Evolutionary conservation across 2,113 vertebrate genomes (phyloP).

Genomic region (Cricetomys ansorgei): DNA sequence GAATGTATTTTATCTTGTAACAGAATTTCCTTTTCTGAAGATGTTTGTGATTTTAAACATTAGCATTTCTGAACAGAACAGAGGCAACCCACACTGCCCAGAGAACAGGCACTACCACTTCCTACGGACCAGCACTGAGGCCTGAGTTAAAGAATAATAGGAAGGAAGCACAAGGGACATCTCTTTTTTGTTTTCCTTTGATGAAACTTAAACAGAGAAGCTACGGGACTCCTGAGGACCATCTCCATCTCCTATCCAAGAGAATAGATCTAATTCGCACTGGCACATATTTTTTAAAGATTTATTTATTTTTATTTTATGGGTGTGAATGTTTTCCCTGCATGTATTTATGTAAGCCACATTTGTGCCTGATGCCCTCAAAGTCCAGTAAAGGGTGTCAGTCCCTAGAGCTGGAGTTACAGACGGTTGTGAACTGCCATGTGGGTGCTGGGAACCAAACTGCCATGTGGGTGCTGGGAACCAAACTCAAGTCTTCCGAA

Average conservation of each 20-base stretch:
- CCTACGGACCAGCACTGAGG: background rate
- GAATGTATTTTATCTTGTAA: constrained; percentile 56
- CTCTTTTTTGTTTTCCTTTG: background rate
- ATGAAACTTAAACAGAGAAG: background rate
- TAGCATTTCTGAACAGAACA: background rate
- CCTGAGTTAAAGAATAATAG: background rate
- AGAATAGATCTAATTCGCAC: background rate
- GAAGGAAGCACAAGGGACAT: rapidly evolving
- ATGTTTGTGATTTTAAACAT: constrained; percentile 46
- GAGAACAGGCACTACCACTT: background rate
- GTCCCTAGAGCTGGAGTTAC: background rate
- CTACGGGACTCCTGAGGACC: background rate
- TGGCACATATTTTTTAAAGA: background rate
- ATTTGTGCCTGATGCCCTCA: background rate
- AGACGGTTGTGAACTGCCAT: too few species aligned
- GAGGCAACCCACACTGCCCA: background rate
- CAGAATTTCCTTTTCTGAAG: constrained; percentile 45
- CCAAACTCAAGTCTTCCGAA: background rate
- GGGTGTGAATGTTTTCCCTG: background rate
- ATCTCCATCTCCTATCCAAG: background rate
- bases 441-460: background rate
- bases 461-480: background rate
- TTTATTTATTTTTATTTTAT: background rate
- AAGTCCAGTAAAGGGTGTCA: background rate
- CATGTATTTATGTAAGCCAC: background rate